These are phyloP conservation scores for Drosophila jambulina DNA, from an alignment of 1,140 invertebrate species.

Conservation along the genomic window DNA sequence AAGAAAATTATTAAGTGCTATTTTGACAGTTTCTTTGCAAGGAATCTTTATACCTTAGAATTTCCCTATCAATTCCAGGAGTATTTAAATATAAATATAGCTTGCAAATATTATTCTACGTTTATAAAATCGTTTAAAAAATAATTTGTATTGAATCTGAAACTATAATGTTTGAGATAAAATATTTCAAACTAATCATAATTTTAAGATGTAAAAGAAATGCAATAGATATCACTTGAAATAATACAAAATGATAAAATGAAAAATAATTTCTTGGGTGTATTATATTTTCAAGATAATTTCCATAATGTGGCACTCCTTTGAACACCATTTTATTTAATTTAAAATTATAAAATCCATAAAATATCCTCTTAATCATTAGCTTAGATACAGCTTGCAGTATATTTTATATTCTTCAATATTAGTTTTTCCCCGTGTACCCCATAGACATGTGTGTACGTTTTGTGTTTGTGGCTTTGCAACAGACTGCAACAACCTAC, in stretches of 20 bases:
- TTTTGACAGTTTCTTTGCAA: neutral
- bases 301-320: fast-evolving
- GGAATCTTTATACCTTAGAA: neutral
- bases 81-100: neutral
- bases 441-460: slow-evolving; percentile 13
- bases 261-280: neutral
- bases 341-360: neutral
- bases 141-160: neutral
- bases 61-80: neutral
- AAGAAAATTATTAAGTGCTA: too few relatives aligned
- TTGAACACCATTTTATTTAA: neutral
- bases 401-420: neutral
- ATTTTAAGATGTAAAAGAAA: neutral
- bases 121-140: neutral
- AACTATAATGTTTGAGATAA: too few relatives aligned
- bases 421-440: slow-evolving; percentile 8
- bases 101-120: too few relatives aligned
- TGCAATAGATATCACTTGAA: neutral
- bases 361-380: neutral
- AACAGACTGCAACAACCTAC: slow-evolving; percentile 52
- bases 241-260: neutral
- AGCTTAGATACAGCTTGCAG: neutral
- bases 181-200: neutral
- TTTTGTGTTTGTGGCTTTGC: slow-evolving; percentile 28
- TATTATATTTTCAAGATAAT: neutral